Conservation (phyloP, 1,140 invertebrate species). For the Drosophila busckii region DNA sequence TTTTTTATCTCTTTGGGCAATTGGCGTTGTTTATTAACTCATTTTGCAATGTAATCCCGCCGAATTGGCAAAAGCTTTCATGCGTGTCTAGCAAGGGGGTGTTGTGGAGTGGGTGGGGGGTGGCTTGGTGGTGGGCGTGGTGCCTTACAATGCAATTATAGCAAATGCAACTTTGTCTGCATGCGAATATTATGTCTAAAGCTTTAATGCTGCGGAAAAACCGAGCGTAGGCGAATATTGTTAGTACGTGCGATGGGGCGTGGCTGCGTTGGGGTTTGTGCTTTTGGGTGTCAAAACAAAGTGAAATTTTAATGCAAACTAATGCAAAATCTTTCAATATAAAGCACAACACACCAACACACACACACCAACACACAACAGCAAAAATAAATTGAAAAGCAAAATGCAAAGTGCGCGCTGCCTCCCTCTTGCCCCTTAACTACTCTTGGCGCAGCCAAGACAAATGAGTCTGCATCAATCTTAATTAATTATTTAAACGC, state of each 20-base stretch:
- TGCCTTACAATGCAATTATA: conserved; percentile 70
- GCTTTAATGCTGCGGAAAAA: conserved; percentile 10
- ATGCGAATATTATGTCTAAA: conserved; percentile 24
- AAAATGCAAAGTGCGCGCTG: conserved; percentile 66
- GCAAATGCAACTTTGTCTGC: conserved; percentile 67
- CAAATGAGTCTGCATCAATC: conserved; percentile 77
- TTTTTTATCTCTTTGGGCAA: conserved; percentile 65
- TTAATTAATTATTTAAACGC: conserved; percentile 78
- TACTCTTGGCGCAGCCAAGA: conserved; percentile 65
- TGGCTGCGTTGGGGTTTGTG: conserved; percentile 18
- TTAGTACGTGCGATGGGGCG: not conserved
- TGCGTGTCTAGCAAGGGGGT: conserved; percentile 53
- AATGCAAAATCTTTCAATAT: conserved; percentile 76
- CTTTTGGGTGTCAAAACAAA: conserved; percentile 48
- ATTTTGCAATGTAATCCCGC: conserved; percentile 70
- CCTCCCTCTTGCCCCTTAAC: conserved; percentile 9
- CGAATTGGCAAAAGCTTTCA: conserved; percentile 59
- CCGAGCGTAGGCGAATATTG: conserved; percentile 43
- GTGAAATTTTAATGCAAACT: conserved; percentile 77
- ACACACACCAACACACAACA: conserved; percentile 12
- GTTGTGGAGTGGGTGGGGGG: conserved; percentile 12
- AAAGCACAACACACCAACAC: conserved; percentile 31
- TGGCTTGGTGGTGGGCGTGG: conserved; percentile 14
- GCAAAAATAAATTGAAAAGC: conserved; percentile 67
- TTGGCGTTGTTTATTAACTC: conserved; percentile 68